Percentiles rank a stretch among this genome's conserved stretches.
Evolutionary conservation across 2,113 vertebrate genomes (phyloP).

Genomic region (Burhinus oedicnemus): DNA sequence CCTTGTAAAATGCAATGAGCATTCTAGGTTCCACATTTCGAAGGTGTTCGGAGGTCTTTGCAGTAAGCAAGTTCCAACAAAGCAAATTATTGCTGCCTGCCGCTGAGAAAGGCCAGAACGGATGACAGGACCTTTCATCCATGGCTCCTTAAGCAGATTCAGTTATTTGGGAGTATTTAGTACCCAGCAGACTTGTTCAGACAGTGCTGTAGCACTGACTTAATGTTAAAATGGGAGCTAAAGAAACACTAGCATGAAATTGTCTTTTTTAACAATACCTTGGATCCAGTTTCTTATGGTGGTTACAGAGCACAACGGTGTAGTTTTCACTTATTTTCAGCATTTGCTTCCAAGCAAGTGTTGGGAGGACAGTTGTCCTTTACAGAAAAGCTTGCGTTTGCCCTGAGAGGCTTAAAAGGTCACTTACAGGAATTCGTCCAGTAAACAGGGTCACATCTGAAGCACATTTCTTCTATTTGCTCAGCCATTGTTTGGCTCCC

Average conservation of each 20-base stretch:
- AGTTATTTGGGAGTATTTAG: background rate
- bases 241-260: background rate
- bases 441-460: too few species aligned
- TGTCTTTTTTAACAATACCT: background rate
- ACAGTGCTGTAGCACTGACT: background rate
- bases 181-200: background rate
- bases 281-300: background rate
- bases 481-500: background rate
- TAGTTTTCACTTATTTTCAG: background rate
- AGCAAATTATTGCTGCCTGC: background rate
- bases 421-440: background rate
- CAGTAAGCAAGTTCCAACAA: background rate
- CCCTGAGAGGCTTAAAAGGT: background rate
- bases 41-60: background rate
- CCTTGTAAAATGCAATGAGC: background rate
- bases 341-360: background rate
- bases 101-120: accelerated
- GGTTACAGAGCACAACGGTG: background rate
- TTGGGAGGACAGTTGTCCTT: background rate
- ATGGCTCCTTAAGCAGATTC: accelerated
- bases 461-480: background rate
- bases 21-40: background rate
- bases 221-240: background rate
- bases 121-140: background rate
- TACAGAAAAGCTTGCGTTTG: background rate